These are phyloP conservation scores for Diuraphis noxia DNA, from an alignment of 1,140 invertebrate genomes.

Conservation along the genomic window DNA sequence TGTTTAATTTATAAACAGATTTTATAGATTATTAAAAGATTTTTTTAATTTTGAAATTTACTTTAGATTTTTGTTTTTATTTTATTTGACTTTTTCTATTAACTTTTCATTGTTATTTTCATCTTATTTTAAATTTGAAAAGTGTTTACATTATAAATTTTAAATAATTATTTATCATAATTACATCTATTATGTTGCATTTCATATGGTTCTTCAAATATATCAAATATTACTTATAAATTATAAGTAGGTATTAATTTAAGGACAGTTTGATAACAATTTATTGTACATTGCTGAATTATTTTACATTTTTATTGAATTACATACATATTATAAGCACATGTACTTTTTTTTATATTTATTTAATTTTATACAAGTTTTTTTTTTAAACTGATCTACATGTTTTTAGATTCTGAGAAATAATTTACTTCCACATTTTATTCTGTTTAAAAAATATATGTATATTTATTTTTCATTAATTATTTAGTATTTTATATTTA, in stretches of 20 bases:
- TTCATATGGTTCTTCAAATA: neutral
- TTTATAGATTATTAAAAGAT: neutral
- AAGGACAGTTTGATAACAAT: neutral
- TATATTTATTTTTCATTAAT: neutral
- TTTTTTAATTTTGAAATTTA: neutral
- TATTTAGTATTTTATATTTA: neutral
- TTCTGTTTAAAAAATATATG: neutral
- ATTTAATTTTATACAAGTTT: slow-evolving; percentile 6
- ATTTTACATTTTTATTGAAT: neutral
- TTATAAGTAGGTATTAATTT: neutral
- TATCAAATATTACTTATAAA: neutral
- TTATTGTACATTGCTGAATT: neutral
- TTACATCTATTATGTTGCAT: neutral
- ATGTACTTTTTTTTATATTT: neutral
- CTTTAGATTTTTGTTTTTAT: neutral
- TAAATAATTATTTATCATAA: neutral
- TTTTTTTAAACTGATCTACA: neutral
- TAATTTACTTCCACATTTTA: neutral
- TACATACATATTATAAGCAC: no score
- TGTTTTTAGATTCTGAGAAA: neutral
- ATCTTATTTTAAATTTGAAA: neutral
- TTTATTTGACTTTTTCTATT: neutral
- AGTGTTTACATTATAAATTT: neutral
- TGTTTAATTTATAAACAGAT: neutral
- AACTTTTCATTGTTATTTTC: neutral